These are phyloP conservation scores for Pseudorhombus dupliciocellatus DNA, from an alignment of 2,113 vertebrate genomes.

Conservation along the genomic window DNA sequence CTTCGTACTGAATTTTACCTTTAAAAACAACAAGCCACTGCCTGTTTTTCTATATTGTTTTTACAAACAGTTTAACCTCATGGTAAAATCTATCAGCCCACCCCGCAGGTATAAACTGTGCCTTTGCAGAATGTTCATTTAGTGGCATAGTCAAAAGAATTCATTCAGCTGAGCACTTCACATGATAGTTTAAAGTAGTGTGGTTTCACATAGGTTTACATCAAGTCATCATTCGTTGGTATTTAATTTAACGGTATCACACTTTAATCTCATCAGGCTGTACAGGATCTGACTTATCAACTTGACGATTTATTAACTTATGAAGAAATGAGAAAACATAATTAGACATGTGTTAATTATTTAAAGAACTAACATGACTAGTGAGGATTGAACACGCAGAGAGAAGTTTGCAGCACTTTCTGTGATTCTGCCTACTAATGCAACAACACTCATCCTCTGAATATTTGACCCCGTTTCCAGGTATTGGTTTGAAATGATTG, in stretches of 20 bases:
- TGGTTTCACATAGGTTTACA: constrained; percentile 4
- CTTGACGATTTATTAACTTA: constrained; percentile 28
- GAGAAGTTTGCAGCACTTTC: constrained; percentile 11
- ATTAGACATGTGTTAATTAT: constrained; percentile 42
- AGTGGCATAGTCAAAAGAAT: background rate
- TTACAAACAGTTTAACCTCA: constrained; percentile 52
- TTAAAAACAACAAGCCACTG: constrained; percentile 19
- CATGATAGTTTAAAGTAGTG: constrained; percentile 15
- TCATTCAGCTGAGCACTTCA: background rate
- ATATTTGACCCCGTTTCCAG: constrained; percentile 8
- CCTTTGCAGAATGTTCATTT: constrained; percentile 58
- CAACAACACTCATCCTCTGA: background rate
- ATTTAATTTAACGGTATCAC: constrained; percentile 10
- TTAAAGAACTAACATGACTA: constrained; percentile 35
- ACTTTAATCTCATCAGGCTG: constrained; percentile 4
- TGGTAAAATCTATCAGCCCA: constrained; percentile 34
- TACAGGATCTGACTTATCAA: constrained; percentile 11
- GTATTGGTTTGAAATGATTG: constrained; percentile 51
- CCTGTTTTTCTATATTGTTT: constrained; percentile 17
- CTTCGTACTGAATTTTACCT: constrained; percentile 45
- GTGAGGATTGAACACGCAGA: background rate
- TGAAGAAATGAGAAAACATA: constrained; percentile 13
- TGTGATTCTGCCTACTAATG: constrained; percentile 21
- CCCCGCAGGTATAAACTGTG: constrained; percentile 60
- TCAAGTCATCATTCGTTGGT: background rate